Conservation (phyloP, 2,888 invertebrate species). For the Drosophila bunnanda region DNA sequence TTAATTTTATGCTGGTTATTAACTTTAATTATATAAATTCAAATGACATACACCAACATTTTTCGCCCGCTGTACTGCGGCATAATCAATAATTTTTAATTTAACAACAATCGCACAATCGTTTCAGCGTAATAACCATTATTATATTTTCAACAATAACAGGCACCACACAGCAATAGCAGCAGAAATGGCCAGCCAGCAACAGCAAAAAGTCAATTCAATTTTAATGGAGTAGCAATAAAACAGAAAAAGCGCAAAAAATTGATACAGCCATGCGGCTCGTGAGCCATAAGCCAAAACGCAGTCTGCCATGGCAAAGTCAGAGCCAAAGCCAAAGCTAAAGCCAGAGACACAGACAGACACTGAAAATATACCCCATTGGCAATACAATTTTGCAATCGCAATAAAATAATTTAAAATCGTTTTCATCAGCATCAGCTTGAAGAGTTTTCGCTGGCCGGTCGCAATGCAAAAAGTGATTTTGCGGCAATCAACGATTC, state of each 20-base stretch:
- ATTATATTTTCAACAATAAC: slow-evolving; percentile 74
- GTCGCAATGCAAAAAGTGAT: slow-evolving; percentile 63
- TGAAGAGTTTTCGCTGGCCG: slow-evolving; percentile 66
- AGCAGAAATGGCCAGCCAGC: slow-evolving; percentile 29
- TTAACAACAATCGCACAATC: slow-evolving; percentile 78
- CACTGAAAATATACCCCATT: slow-evolving; percentile 36
- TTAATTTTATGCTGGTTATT: too few species aligned
- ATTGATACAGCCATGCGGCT: slow-evolving; percentile 69
- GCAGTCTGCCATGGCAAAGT: slow-evolving; percentile 14
- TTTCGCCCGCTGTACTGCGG: slow-evolving; percentile 48
- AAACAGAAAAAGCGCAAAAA: slow-evolving; percentile 77
- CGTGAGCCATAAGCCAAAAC: slow-evolving; percentile 24
- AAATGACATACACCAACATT: slow-evolving; percentile 43
- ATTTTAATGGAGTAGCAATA: slow-evolving; percentile 80
- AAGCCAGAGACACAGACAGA: slow-evolving; percentile 1
- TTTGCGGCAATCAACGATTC: slow-evolving; percentile 66
- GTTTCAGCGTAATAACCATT: slow-evolving; percentile 75
- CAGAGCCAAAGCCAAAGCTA: slow-evolving; percentile 21
- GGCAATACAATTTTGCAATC: slow-evolving; percentile 74
- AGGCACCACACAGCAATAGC: slow-evolving; percentile 45
- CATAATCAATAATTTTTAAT: slow-evolving; percentile 79
- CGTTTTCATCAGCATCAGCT: slow-evolving; percentile 82
- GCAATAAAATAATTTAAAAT: slow-evolving; percentile 83
- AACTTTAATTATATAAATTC: not conserved
- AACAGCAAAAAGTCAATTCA: slow-evolving; percentile 61